Conservation (phyloP, 2,113 vertebrate species). For the Microcebus tavaratra region DNA sequence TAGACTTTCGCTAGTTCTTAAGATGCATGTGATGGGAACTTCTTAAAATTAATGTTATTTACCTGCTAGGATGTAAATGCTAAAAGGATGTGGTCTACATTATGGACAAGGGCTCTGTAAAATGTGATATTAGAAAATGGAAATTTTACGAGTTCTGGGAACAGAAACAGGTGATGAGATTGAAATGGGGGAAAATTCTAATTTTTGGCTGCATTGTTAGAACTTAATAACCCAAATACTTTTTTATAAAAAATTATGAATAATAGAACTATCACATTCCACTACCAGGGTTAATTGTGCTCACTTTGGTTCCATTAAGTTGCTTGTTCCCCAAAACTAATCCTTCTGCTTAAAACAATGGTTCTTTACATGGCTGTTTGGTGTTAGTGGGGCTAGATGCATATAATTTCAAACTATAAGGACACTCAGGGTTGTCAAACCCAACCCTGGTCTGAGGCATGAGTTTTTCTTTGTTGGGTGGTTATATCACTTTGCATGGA, state of each 20-base stretch:
- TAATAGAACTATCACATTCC: constrained; percentile 27
- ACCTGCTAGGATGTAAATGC: constrained; percentile 80
- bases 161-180: constrained; percentile 71
- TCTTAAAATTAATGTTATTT: constrained; percentile 82
- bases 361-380: neutral
- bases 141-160: constrained; percentile 82
- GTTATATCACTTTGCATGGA: neutral
- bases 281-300: neutral
- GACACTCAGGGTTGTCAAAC: neutral
- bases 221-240: constrained; percentile 53
- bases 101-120: constrained; percentile 77
- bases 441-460: too few species aligned
- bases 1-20: constrained; percentile 75
- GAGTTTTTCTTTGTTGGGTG: neutral
- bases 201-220: constrained; percentile 64
- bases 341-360: neutral
- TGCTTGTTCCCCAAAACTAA: constrained; percentile 28
- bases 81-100: constrained; percentile 80
- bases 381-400: neutral
- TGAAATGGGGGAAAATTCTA: constrained; percentile 69
- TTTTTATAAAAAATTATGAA: neutral
- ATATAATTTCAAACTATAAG: neutral
- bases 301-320: neutral
- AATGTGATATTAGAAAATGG: constrained; percentile 80
- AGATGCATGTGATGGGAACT: constrained; percentile 78